A percentile compares a stretch with the other conserved stretches of the same genome.
Conservation (phyloP, 37 sponge, comb jelly and placozoan genomes). For the Amphimedon queenslandica region DNA sequence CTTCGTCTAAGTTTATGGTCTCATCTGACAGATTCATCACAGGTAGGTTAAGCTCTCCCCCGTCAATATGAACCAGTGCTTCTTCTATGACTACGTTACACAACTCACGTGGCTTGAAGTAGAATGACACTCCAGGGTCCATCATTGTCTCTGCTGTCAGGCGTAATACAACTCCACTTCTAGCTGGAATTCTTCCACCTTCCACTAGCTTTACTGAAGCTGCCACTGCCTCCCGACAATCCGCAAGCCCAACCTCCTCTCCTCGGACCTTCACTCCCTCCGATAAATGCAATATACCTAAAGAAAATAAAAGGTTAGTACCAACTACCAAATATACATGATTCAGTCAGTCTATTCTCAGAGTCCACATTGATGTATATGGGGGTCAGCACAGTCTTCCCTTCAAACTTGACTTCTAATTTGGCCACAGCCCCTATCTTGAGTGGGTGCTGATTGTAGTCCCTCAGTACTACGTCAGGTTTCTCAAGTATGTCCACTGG, state of each 20-base stretch:
- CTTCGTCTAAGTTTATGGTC: background rate
- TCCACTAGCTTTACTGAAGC: background rate
- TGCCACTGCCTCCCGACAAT: background rate
- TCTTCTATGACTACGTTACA: background rate
- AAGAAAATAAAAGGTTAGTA: slow-evolving; percentile 2
- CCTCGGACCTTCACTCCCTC: background rate
- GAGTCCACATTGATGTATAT: slow-evolving; percentile 1
- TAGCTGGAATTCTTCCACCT: background rate
- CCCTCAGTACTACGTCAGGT: slow-evolving; percentile 13
- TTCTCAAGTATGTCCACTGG: background rate
- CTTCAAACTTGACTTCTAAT: background rate
- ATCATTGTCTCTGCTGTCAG: background rate
- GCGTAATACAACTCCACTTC: background rate
- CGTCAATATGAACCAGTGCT: background rate
- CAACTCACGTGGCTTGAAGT: background rate
- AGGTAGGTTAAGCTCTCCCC: background rate
- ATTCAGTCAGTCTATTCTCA: background rate
- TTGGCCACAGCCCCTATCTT: background rate
- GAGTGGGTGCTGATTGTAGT: slow-evolving; percentile 11
- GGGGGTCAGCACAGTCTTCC: background rate
- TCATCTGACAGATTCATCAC: background rate
- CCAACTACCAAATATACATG: slow-evolving; percentile 9
- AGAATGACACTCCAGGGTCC: background rate
- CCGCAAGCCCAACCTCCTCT: background rate
- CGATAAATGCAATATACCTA: slow-evolving; percentile 9